Base-by-base conservation (phyloP, 2,113 vertebrate species). In the Sitta europaea region DNA sequence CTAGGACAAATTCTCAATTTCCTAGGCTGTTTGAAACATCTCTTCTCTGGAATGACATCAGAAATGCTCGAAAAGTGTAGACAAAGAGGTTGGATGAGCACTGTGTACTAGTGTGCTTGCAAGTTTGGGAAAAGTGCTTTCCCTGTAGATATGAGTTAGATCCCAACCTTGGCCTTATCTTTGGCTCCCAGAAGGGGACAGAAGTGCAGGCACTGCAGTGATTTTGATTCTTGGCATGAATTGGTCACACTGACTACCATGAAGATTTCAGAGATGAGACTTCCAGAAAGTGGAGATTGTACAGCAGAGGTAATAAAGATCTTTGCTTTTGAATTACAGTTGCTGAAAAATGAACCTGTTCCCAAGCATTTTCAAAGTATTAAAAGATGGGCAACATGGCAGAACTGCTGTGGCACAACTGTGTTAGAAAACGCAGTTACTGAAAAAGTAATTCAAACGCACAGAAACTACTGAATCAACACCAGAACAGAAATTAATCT, bases 221-320 rank as follows among this genome's bases (percentile, higher is more conserved):
- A 38, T 63, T 11, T 67, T 0, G 0, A 8, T 63, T 27, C 38
- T 89, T 9, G 1, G 20, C 31, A 27, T 65, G 43, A 71, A 58
- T 36, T 4, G 0, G 18, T 68, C 73, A 73, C 19, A 14, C 7
- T 0, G 0, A 36, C 31, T 55, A 25, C 38, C 17, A 2, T 38
- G 40, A n/a, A 53, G 59, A 42, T 77, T 77, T 66, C 47, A 61
- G 59, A 70, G 15, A 54, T 1, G 2, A 6, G 55, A 54, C 25
- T 58, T 93, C 17, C n/a, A 50, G 25, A 70, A 74, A 28, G 24
- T 36, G 35, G 58, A 74, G 47, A 23, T 36, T 45, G 31, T 20
- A 28, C 42, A 43, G 38, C 12, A 38, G 45, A 38, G 12, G 11
- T 63, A 53, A 62, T 50, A 54, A 71, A 90, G 43, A 21, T 25